A percentile compares a stretch with the other conserved stretches of the same genome.
phyloP scores from a whole-genome alignment of 2,113 vertebrate species.

The Diadophis punctatus region DNA sequence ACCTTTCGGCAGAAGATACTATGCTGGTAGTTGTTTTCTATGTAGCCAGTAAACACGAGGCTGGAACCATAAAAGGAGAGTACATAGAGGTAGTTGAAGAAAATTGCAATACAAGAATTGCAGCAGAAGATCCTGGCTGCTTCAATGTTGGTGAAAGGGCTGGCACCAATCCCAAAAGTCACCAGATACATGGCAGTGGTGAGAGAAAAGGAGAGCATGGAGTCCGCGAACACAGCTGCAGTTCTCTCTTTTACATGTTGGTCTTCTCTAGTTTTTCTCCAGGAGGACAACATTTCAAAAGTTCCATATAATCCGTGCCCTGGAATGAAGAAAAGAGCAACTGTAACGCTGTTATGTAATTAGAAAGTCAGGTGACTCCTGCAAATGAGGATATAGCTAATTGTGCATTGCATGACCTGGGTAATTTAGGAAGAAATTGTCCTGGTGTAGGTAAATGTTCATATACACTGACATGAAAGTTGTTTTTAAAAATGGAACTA shows the following conservation, averaged over 20 bases:
- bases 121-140: constrained; percentile 97
- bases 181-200: constrained; percentile 96
- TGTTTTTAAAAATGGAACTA: not conserved
- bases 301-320: constrained; percentile 97
- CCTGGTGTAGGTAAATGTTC: constrained; percentile 23
- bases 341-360: constrained; percentile 41
- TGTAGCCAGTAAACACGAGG: constrained; percentile 95
- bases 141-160: constrained; percentile 99
- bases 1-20: constrained; percentile 96
- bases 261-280: constrained; percentile 95
- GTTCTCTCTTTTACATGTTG: constrained; percentile 98
- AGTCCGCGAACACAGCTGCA: constrained; percentile 93
- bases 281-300: constrained; percentile 98
- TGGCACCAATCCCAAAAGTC: constrained; percentile 96
- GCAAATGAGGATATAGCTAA: not conserved
- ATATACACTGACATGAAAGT: not conserved
- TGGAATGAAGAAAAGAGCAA: constrained; percentile 73
- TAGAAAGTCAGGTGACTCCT: constrained; percentile 21
- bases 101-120: constrained; percentile 88
- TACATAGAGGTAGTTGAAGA: constrained; percentile 97
- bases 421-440: not conserved
- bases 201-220: constrained; percentile 95
- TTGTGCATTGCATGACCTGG: constrained; percentile 1
- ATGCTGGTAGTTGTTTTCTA: constrained; percentile 98
- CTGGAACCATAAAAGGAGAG: constrained; percentile 97